A percentile compares a stretch with the other conserved stretches of the same genome.
phyloP scores from a whole-genome alignment of 2,113 vertebrate genomes.

The Trinectes maculatus region DNA sequence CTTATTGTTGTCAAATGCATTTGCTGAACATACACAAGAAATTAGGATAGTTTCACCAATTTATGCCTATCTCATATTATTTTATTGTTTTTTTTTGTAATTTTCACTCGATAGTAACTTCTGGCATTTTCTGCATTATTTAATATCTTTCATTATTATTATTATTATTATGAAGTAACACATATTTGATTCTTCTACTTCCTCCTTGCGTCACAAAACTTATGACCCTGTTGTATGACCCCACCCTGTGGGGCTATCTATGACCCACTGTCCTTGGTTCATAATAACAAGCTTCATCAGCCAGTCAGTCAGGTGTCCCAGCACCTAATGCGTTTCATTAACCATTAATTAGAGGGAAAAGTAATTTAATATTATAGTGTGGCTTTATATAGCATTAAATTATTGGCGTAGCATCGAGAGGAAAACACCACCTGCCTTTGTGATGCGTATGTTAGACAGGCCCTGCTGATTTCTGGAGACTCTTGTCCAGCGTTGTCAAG shows the following conservation, averaged over 20 bases:
- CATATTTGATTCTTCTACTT: too few species aligned
- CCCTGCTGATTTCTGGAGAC: slow-evolving; percentile 43
- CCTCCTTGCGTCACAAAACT: too few species aligned
- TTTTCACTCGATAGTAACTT: too few species aligned
- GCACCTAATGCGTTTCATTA: slow-evolving; percentile 25
- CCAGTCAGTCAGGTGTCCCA: too few species aligned
- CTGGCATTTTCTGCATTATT: slow-evolving; percentile 8
- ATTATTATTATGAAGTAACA: too few species aligned
- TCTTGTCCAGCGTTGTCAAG: slow-evolving; percentile 10
- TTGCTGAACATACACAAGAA: slow-evolving; percentile 31
- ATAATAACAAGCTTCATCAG: too few species aligned
- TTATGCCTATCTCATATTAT: background rate
- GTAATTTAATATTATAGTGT: slow-evolving; percentile 33
- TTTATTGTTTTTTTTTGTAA: background rate
- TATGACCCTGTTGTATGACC: too few species aligned
- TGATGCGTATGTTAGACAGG: slow-evolving; percentile 10
- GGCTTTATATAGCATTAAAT: slow-evolving; percentile 62
- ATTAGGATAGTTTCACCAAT: slow-evolving; percentile 1
- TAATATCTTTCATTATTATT: too few species aligned
- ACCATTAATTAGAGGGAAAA: slow-evolving; percentile 38
- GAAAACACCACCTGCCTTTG: slow-evolving; percentile 24
- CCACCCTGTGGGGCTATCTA: too few species aligned
- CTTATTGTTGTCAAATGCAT: slow-evolving; percentile 36
- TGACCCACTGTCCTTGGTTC: too few species aligned
- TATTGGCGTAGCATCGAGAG: slow-evolving; percentile 38